Evolutionary conservation across 2,888 invertebrate genomes (phyloP), one percentile per base, ranked within the genome.

Genomic region (Amorpha juglandis): DNA sequence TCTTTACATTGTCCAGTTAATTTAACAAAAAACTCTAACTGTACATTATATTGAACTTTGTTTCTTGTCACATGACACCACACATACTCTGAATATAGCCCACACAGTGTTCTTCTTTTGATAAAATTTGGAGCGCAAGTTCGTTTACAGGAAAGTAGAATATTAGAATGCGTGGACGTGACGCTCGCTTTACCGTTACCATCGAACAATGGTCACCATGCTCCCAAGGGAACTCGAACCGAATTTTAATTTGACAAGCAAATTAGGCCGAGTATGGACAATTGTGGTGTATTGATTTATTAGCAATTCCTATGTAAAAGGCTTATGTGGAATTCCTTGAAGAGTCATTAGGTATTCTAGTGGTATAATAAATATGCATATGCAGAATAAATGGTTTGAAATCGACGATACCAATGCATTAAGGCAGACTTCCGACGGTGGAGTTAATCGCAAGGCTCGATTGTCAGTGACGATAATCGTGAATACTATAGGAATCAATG

Each of bases 241-340:
- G 90, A 90, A 91, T 90, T 89, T 87, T 76, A 90, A 90, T 88
- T 85, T 70, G 75, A 77, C 77, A 74, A 80, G 78, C 78, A 81
- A 90, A 89, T 89, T 89, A 82, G 80, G 80, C 75, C 80, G 71
- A 76, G 71, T 79, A 75, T 76, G 77, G 74, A 66, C 69, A 68
- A 67, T 75, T 70, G 72, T 72, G 70, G 71, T 64, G 62, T 64
- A 16, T 69, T 78, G 77, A 84, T 79, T 79, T 78, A 77, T 75
- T 69, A 47, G 72, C 68, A 69, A 68, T 67, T 48, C 62, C 52
- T 66, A 65, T 66, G 19, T 65, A 62, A 65, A 70, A 65, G 53
- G 16, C 65, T 68, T 68, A 67, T 67, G 68, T 70, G 63, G 71
- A 72, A 72, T 75, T 71, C 68, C 55, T 67, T 69, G 69, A 71